These are phyloP conservation scores for Scotopteryx bipunctaria DNA, from an alignment of 2,888 invertebrate species.

Conservation along the genomic window DNA sequence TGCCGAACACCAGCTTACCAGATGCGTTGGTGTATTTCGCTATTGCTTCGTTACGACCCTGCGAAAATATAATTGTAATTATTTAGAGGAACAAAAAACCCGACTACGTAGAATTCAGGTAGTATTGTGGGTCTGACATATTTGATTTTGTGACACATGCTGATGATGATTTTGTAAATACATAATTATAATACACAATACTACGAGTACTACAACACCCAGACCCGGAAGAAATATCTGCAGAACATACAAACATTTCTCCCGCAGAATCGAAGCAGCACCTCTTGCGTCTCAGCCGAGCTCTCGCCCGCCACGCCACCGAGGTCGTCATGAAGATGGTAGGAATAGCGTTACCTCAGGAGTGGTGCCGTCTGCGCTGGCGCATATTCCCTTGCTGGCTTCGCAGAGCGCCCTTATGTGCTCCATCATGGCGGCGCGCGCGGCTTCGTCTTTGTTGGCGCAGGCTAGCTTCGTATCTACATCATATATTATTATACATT, in stretches of 20 bases:
- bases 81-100: too few relatives aligned
- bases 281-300: too few relatives aligned
- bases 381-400: slow-evolving; percentile 45
- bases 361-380: slow-evolving; percentile 32
- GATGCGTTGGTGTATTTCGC: slow-evolving; percentile 48
- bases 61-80: too few relatives aligned
- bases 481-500: background rate
- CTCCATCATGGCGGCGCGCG: slow-evolving; percentile 38
- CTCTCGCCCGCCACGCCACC: background rate
- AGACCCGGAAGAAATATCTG: too few relatives aligned
- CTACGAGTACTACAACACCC: too few relatives aligned
- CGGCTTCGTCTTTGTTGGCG: slow-evolving; percentile 39
- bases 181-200: too few relatives aligned
- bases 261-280: too few relatives aligned
- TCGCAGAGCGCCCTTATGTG: slow-evolving; percentile 47
- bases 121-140: background rate
- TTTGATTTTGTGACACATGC: too few relatives aligned
- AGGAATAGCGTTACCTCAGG: slow-evolving; percentile 34
- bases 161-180: too few relatives aligned
- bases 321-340: background rate
- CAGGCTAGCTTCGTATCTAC: slow-evolving; percentile 51
- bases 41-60: slow-evolving; percentile 48
- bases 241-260: too few relatives aligned
- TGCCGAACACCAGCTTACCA: slow-evolving; percentile 46
- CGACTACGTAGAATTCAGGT: background rate